A percentile compares a stretch with the other conserved stretches of the same genome.
These are phyloP conservation scores for Petrocephalus microphthalmus DNA, from an alignment of 2,113 vertebrate genomes.

Conservation along the genomic window DNA sequence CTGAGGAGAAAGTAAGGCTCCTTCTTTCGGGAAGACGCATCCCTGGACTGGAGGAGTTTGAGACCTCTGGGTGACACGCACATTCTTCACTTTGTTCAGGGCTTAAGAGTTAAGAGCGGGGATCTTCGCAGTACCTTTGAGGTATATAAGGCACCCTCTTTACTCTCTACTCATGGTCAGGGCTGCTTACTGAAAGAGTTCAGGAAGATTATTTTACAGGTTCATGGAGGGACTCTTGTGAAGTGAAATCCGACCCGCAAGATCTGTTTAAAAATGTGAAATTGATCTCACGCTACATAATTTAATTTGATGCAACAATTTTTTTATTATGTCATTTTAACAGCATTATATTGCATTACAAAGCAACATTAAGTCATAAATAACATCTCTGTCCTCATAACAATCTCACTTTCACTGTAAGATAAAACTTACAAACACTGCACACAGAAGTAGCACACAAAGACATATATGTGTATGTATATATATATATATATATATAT, in stretches of 20 bases:
- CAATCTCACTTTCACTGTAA: neutral
- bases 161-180: neutral
- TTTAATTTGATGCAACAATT: neutral
- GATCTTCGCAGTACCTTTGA: neutral
- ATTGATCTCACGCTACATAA: neutral
- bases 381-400: neutral
- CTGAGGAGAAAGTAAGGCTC: neutral
- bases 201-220: neutral
- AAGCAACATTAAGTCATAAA: neutral
- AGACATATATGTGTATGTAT: neutral
- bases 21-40: neutral
- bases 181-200: neutral
- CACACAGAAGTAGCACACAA: neutral
- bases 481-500: too few species aligned
- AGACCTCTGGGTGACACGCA: neutral
- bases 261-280: constrained; percentile 6
- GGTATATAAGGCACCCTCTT: neutral
- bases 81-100: constrained; percentile 2
- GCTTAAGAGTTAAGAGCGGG: neutral
- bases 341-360: neutral
- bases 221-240: neutral
- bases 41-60: neutral
- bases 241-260: neutral
- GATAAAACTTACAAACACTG: neutral
- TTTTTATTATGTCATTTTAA: constrained; percentile 3